Conservation (phyloP, 2,888 invertebrate species). For the Koerneria pararmatus region DNA sequence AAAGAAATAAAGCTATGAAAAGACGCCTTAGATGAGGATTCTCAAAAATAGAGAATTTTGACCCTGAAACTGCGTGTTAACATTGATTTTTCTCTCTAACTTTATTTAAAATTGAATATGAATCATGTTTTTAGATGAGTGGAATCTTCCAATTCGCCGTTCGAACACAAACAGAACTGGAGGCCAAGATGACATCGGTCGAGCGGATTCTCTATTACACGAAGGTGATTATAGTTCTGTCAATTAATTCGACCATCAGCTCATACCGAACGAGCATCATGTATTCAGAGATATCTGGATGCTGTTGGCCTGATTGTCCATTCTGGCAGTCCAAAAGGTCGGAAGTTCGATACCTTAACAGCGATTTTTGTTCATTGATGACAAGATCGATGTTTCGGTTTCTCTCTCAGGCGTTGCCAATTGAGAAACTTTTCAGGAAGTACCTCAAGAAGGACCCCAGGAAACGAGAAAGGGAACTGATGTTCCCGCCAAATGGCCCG, state of each 20-base stretch:
- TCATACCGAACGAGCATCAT: no score
- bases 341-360: no score
- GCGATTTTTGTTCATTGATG: no score
- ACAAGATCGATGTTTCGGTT: no score
- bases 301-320: no score
- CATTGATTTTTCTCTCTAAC: neutral
- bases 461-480: slow-evolving; percentile 32
- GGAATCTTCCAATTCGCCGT: slow-evolving; percentile 70
- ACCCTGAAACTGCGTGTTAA: neutral
- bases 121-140: slow-evolving; percentile 63
- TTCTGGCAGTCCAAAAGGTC: no score
- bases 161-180: slow-evolving; percentile 87
- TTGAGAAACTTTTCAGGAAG: slow-evolving; percentile 47
- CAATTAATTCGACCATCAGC: no score
- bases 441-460: slow-evolving; percentile 45
- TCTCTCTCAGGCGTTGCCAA: no score
- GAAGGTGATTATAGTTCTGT: no score
- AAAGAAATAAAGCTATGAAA: neutral
- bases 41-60: no score
- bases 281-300: no score
- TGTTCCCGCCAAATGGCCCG: slow-evolving; percentile 63
- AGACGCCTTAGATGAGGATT: no score
- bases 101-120: neutral
- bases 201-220: slow-evolving; percentile 58
- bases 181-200: slow-evolving; percentile 67